phyloP scores from a whole-genome alignment of 2,113 vertebrate genomes.

The Pelobates fuscus region DNA sequence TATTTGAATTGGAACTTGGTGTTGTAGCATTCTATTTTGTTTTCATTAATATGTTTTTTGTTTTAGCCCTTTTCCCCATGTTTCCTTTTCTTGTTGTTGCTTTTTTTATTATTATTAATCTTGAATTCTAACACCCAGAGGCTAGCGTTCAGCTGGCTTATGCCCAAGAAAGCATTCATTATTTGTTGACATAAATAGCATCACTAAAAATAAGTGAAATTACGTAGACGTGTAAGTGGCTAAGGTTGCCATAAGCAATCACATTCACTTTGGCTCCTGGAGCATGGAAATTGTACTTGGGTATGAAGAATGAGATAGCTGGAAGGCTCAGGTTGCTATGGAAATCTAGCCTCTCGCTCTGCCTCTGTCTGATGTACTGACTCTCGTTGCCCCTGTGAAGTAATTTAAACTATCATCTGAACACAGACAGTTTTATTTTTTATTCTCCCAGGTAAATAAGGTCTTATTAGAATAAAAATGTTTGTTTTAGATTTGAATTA shows the following conservation, averaged over 20 bases:
- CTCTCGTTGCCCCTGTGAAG: background rate
- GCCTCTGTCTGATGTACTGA: background rate
- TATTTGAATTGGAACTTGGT: no score
- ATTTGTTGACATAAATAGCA: conserved; percentile 1
- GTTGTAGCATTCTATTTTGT: no score
- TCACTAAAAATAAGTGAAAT: conserved; percentile 1
- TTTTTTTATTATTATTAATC: background rate
- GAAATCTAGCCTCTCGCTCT: background rate
- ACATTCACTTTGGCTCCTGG: background rate
- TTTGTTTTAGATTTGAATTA: background rate
- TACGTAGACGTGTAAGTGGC: background rate
- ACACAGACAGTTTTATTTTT: background rate
- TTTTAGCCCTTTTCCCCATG: no score
- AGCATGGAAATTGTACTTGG: background rate
- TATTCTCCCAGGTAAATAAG: background rate
- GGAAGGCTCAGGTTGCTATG: conserved; percentile 5
- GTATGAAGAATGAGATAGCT: background rate
- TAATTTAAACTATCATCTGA: background rate
- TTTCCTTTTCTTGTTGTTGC: background rate
- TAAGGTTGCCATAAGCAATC: background rate
- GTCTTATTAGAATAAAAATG: background rate
- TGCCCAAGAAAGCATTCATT: background rate
- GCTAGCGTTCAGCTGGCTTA: background rate
- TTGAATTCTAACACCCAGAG: background rate
- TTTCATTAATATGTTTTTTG: no score